These are phyloP conservation scores for Choloepus didactylus DNA, from an alignment of 2,797 vertebrate genomes.

Conservation along the genomic window DNA sequence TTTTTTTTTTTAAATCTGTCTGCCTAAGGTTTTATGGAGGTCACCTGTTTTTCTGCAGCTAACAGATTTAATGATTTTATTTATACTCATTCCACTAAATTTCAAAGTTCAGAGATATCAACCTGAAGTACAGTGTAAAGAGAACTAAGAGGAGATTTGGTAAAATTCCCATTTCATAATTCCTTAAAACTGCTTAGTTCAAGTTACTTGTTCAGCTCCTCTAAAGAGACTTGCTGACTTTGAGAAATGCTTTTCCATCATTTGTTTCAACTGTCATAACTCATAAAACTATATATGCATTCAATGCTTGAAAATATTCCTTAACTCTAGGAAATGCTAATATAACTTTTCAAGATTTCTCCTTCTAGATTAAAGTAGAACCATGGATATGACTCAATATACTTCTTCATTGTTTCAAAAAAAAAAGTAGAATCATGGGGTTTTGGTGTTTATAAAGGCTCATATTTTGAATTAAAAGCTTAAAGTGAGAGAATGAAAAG, in stretches of 20 bases:
- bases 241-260: constrained; percentile 27
- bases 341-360: constrained; percentile 44
- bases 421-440: not conserved
- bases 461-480: not conserved
- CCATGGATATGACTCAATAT: too few relatives aligned
- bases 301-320: not conserved
- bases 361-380: constrained; percentile 25
- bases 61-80: not conserved
- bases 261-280: constrained; percentile 17
- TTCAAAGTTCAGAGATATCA: not conserved
- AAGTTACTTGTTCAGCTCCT: not conserved
- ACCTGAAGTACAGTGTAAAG: not conserved
- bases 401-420: too few relatives aligned
- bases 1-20: not conserved
- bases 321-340: constrained; percentile 10
- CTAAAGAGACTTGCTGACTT: not conserved
- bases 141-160: not conserved
- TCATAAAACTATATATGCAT: constrained; percentile 1
- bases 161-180: not conserved
- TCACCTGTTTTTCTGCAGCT: constrained; percentile 7
- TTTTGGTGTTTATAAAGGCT: not conserved
- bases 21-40: not conserved
- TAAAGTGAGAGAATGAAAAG: constrained; percentile 6
- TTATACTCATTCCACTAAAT: not conserved
- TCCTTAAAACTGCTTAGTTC: constrained; percentile 36